Evolutionary conservation across 2,113 vertebrate species (phyloP).

Genomic region (Nothocercus nigrocapillus): DNA sequence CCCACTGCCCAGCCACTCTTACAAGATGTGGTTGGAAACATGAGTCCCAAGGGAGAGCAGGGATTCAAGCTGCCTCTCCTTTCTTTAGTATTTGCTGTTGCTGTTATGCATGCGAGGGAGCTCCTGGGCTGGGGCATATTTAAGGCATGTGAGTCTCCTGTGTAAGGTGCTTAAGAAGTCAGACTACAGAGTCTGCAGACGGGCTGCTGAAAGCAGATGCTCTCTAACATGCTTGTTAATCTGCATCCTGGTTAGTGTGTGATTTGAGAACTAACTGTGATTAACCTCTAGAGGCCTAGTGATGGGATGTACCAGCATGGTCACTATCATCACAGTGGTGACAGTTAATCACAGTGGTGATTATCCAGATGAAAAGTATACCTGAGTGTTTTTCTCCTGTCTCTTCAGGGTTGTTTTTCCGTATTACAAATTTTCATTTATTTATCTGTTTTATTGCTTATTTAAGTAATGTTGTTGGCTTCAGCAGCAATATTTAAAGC

Average conservation of each 20-base stretch:
- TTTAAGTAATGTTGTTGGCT: background rate
- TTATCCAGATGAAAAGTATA: background rate
- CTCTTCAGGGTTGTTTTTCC: background rate
- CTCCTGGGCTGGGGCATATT: background rate
- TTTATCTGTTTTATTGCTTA: background rate
- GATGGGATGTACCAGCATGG: background rate
- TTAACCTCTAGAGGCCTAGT: background rate
- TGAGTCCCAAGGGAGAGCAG: background rate
- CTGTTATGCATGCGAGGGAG: rapidly evolving
- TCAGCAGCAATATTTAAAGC: background rate
- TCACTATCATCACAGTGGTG: background rate
- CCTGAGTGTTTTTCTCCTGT: background rate
- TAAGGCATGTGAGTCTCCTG: background rate
- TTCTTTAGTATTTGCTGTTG: background rate
- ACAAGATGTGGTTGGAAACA: background rate
- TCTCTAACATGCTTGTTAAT: background rate
- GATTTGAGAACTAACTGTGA: background rate
- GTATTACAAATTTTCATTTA: background rate
- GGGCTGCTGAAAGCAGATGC: background rate
- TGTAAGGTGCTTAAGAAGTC: background rate
- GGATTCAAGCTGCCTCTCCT: background rate
- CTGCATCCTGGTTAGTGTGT: background rate
- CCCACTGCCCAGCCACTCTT: background rate
- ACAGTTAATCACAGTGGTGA: background rate
- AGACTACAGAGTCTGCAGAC: background rate